Conservation (phyloP, 1,140 invertebrate species). For the Heliconius himera region DNA sequence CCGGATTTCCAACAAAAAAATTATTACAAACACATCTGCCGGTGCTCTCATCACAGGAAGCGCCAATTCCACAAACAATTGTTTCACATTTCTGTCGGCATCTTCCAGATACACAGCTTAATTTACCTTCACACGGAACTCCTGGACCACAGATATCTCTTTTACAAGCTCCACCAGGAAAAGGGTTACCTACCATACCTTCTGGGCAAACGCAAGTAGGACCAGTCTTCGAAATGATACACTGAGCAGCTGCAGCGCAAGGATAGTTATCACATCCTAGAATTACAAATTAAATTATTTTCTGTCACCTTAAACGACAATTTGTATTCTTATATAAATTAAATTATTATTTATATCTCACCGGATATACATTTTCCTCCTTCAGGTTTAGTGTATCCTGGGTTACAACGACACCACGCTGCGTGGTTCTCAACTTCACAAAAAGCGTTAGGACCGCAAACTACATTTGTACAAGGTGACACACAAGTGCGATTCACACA, state of each 20-base stretch:
- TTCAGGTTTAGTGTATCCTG: slow-evolving; percentile 89
- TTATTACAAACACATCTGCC: slow-evolving; percentile 93
- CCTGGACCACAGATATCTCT: slow-evolving; percentile 90
- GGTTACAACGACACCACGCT: slow-evolving; percentile 92
- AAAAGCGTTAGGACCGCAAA: slow-evolving; percentile 92
- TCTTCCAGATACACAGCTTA: slow-evolving; percentile 91
- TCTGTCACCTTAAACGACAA: neutral
- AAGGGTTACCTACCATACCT: slow-evolving; percentile 93
- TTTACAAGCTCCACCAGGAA: slow-evolving; percentile 91
- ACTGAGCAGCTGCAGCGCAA: slow-evolving; percentile 92
- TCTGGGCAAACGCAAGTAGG: slow-evolving; percentile 94
- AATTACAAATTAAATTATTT: slow-evolving; percentile 30
- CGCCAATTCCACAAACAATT: slow-evolving; percentile 88
- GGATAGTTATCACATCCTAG: slow-evolving; percentile 90
- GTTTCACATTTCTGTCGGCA: slow-evolving; percentile 93
- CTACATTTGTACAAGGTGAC: slow-evolving; percentile 90
- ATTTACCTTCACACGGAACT: slow-evolving; percentile 88
- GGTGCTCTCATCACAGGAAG: slow-evolving; percentile 89
- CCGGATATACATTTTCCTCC: slow-evolving; percentile 91
- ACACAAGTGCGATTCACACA: slow-evolving; percentile 90
- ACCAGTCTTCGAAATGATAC: slow-evolving; percentile 91
- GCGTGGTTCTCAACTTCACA: slow-evolving; percentile 94
- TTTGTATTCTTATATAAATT: neutral
- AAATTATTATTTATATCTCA: slow-evolving; percentile 61
- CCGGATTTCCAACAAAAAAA: slow-evolving; percentile 94